Evolutionary conservation across 1,140 invertebrate species (phyloP).

Genomic region (Theocolax elegans): DNA sequence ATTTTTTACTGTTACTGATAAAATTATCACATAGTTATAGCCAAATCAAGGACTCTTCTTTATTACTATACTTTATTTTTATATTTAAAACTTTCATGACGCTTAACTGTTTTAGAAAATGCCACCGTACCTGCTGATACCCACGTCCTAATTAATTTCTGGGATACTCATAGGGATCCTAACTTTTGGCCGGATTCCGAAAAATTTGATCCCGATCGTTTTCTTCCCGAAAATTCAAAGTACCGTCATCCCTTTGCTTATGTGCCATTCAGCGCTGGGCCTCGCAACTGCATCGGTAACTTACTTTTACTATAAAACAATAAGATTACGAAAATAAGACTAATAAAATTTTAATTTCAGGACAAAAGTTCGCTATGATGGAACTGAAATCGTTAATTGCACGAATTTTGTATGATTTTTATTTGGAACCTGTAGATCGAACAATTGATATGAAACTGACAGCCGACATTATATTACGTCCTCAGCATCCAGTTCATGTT

Average conservation of each 20-base stretch:
- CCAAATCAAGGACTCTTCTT: too few relatives aligned
- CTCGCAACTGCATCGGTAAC: constrained; percentile 78
- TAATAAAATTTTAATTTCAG: constrained; percentile 55
- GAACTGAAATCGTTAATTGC: constrained; percentile 80
- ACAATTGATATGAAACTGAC: constrained; percentile 44
- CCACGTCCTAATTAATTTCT: constrained; percentile 63
- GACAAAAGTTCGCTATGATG: constrained; percentile 83
- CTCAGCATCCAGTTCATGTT: constrained; percentile 41
- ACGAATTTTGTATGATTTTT: constrained; percentile 74
- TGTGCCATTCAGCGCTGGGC: constrained; percentile 78
- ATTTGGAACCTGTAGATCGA: constrained; percentile 61
- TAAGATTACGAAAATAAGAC: too few relatives aligned
- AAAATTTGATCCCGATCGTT: constrained; percentile 79
- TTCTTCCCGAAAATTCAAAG: constrained; percentile 68
- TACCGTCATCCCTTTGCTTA: constrained; percentile 64
- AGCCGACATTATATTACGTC: constrained; percentile 54
- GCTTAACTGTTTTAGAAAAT: constrained; percentile 42
- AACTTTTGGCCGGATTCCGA: constrained; percentile 77
- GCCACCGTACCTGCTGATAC: constrained; percentile 58
- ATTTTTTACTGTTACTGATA: too few relatives aligned
- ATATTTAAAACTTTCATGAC: too few relatives aligned
- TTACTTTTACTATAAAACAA: too few relatives aligned
- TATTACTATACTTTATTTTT: too few relatives aligned
- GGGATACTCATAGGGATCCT: constrained; percentile 73
- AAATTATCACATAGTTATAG: too few relatives aligned